A percentile compares a stretch with the other conserved stretches of the same genome.
These are phyloP conservation scores for Helogale parvula DNA, from an alignment of 2,113 vertebrate species.

Conservation along the genomic window DNA sequence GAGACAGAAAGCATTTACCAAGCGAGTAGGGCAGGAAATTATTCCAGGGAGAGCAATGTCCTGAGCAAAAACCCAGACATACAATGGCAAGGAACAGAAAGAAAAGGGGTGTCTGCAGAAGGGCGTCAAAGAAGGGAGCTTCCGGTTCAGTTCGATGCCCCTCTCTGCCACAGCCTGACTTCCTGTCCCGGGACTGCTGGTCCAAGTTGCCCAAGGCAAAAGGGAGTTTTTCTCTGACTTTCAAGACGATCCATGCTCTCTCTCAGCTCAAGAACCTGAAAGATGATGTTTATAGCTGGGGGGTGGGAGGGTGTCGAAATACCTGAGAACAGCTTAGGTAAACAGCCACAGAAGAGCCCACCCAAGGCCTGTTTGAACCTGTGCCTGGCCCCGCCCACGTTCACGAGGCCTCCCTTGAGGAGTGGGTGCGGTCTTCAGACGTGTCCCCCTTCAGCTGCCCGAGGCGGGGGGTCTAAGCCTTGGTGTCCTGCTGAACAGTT, in stretches of 20 bases:
- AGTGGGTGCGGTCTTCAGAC: background rate
- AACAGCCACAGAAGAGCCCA: background rate
- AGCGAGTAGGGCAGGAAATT: background rate
- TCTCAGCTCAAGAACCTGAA: background rate
- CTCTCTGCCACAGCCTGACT: background rate
- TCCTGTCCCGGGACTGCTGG: background rate
- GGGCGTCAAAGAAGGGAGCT: background rate
- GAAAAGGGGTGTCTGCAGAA: background rate
- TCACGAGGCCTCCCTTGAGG: background rate
- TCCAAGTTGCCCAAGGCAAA: background rate
- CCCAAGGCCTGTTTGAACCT: background rate
- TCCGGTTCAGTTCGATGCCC: background rate
- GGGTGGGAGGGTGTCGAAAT: background rate
- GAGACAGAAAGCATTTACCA: background rate
- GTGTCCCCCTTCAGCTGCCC: background rate
- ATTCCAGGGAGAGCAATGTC: background rate
- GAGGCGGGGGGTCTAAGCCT: background rate
- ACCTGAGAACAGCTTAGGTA: background rate
- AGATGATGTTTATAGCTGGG: background rate
- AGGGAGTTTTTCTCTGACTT: background rate
- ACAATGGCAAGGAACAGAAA: background rate
- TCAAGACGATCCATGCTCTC: background rate
- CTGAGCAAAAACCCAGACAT: background rate
- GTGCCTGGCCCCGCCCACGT: background rate
- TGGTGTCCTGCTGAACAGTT: background rate